Percentiles rank a stretch among this genome's conserved stretches.
Conservation (phyloP, 2,797 vertebrate species). For the Ctenochaetus hawaiiensis region DNA sequence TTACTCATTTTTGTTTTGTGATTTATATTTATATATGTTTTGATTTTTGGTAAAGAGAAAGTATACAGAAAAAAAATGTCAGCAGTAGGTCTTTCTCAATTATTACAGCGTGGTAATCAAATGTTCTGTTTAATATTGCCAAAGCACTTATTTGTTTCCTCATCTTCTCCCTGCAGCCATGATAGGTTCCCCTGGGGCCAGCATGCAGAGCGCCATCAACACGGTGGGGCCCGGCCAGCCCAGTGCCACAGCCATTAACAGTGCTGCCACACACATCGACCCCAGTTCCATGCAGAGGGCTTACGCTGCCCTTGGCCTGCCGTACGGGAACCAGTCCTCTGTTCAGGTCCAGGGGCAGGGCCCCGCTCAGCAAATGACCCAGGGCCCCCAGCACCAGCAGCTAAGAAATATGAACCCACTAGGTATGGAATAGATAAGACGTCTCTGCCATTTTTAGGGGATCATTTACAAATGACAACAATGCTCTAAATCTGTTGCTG, state of each 20-base stretch:
- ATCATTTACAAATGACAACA: background rate
- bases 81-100: background rate
- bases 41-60: background rate
- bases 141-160: background rate
- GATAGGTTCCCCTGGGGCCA: constrained; percentile 90
- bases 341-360: constrained; percentile 86
- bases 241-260: constrained; percentile 89
- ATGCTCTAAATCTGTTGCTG: background rate
- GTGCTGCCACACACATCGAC: constrained; percentile 93
- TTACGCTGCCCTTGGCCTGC: constrained; percentile 96
- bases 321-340: constrained; percentile 94
- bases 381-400: constrained; percentile 90
- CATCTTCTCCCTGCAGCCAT: constrained; percentile 78
- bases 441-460: background rate
- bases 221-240: constrained; percentile 90
- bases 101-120: constrained; percentile 3
- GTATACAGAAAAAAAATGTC: background rate
- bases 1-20: background rate
- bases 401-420: constrained; percentile 91
- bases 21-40: background rate
- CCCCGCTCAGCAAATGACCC: constrained; percentile 86
- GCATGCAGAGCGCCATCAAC: constrained; percentile 91
- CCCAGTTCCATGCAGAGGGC: constrained; percentile 99
- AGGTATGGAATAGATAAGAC: constrained; percentile 79
- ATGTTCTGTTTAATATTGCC: background rate